Evolutionary conservation across 2,113 vertebrate species (phyloP), one percentile per base, ranked within the genome.

Genomic region (Vulpes lagopus): DNA sequence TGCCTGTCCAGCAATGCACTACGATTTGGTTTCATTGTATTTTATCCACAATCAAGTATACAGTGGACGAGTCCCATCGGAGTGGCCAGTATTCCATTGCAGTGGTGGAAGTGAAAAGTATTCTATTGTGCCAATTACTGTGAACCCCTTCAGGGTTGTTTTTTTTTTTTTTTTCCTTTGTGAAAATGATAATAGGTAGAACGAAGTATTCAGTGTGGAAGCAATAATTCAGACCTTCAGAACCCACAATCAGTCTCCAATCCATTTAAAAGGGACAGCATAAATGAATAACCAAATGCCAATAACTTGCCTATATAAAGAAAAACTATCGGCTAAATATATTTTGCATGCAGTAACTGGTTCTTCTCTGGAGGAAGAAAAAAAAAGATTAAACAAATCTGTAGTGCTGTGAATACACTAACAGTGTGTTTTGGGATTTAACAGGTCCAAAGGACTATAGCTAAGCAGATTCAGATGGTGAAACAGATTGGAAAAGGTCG

Each of bases 391-490:
- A 80, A 92, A 89, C 51, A 81, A 17, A 55, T 89, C 76, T 92
- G 53, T 79, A 65, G 10, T 22, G 2, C 76, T 74, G n/a, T 25
- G 78, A 88, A 11, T 81, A n/a, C 22, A 80, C 20, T 96, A 89
- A 98, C 49, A 6, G 5, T 14, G 17, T n/a, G 0, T 91, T 92
- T 97, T 23, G 95, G 89, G 90, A 10, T 97, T 98, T 97, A 11
- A 51, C 98, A 99, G 99, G 99, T 99, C 84, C 99, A 99, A 98
- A 99, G 99, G 98, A 99, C 99, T 2, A 99, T 99, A 19, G 99
- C 99, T 73, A 99, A 99, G 98, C 99, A 99, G 99, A 99, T 99
- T 98, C 99, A 99, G 96, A 99, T 99, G 99, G 99, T 99, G 97
- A 99, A 99, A 97, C 99, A 99, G 99, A 99, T 99, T 78, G 99